A percentile compares a stretch with the other conserved stretches of the same genome.
Conservation (phyloP, 2,888 invertebrate genomes). For the Hesperia comma region DNA sequence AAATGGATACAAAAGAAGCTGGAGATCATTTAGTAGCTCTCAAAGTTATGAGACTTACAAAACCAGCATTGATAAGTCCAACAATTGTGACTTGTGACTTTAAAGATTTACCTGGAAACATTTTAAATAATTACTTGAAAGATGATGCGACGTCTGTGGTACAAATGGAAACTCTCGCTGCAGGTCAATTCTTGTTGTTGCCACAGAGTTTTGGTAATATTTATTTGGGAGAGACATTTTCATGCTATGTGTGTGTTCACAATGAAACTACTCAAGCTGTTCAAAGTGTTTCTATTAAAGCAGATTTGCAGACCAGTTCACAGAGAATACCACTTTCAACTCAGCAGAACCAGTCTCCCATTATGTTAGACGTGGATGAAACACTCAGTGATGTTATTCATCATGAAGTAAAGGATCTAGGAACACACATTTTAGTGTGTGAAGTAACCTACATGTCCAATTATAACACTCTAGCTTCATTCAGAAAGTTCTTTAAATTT, state of each 20-base stretch:
- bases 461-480: slow-evolving; percentile 90
- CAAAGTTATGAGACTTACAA: slow-evolving; percentile 97
- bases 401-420: slow-evolving; percentile 99
- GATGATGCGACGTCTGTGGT: slow-evolving; percentile 93
- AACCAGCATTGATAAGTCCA: slow-evolving; percentile 93
- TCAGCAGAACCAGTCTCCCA: slow-evolving; percentile 86
- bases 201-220: slow-evolving; percentile 99
- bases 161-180: slow-evolving; percentile 91
- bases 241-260: slow-evolving; percentile 98
- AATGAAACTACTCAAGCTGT: slow-evolving; percentile 95
- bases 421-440: slow-evolving; percentile 98
- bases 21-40: slow-evolving; percentile 85
- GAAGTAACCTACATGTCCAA: slow-evolving; percentile 95
- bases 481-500: slow-evolving; percentile 99
- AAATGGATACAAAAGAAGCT: slow-evolving; percentile 85
- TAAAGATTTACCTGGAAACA: slow-evolving; percentile 92
- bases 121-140: slow-evolving; percentile 90
- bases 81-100: slow-evolving; percentile 92
- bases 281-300: slow-evolving; percentile 93
- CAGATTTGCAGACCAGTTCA: slow-evolving; percentile 96
- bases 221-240: slow-evolving; percentile 98
- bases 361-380: slow-evolving; percentile 88
- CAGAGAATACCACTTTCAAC: slow-evolving; percentile 93
- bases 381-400: slow-evolving; percentile 98
- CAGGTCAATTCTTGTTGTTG: slow-evolving; percentile 94